Base-by-base conservation (phyloP, 2,797 vertebrate species). In the Gobionotothen gibberifrons region DNA sequence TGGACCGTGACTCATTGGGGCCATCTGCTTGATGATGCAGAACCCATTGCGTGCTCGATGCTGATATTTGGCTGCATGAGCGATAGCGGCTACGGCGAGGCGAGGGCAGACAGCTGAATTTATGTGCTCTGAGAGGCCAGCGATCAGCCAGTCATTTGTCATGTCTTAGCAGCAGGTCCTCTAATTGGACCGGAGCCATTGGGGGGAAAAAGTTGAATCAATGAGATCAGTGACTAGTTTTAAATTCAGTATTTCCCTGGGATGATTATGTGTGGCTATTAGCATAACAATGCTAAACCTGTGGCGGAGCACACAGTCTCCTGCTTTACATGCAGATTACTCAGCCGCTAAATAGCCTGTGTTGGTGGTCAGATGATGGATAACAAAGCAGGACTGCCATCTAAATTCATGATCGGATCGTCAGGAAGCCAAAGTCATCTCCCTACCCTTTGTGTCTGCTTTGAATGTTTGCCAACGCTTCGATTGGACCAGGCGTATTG, bases 101-200 rank as follows among this genome's bases (percentile, higher is more conserved):
- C 1, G 72, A 57, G 65, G 61, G 72, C 39, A 75, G 86, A 72
- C 81, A 85, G 84, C 64, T 63, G 73, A 80, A 89, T 89, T 89
- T 81, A 87, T 89, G 58, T 59, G 66, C 8, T 17, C 52, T 54
- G 74, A 70, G 84, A 84, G 72, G 72, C 79, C 68, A 29, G 21
- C 26, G 36, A 72, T 85, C 79, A 82, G 73, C 62, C 80, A 54
- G 69, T 83, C 83, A 55, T 91, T 86, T 79, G 85, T 90, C 85
- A 90, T 79, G 74, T 87, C 79, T 53, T 13, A 77, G 72, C 78
- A 82, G 78, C 74, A 68, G 80, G 52, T 49, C 49, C 48, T 69
- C 66, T 85, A 84, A 90, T 89, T 87, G 84, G 72, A 81, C 76
- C 0, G 8, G 54, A 70, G 63, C 62, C 60, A 42, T 5, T 9